phyloP scores from a whole-genome alignment of 2,113 vertebrate genomes.

The Oxygymnocypris stewartii region DNA sequence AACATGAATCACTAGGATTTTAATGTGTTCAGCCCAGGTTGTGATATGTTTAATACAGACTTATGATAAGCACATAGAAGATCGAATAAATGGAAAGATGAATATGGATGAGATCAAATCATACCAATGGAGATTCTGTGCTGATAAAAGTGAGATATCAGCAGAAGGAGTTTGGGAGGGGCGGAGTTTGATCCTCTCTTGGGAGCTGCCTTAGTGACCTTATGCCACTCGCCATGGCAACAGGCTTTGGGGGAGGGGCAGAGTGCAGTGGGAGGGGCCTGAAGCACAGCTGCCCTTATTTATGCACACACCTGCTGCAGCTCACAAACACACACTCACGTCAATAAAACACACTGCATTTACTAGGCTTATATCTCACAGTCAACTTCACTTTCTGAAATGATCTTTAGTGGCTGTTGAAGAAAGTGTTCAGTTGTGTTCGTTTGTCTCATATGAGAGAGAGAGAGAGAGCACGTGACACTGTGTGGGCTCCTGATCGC shows the following conservation, averaged over 20 bases:
- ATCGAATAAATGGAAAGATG: background rate
- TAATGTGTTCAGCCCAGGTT: background rate
- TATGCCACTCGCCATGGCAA: conserved; percentile 60
- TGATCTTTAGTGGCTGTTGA: background rate
- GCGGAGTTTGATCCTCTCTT: conserved; percentile 22
- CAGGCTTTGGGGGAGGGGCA: conserved; percentile 55
- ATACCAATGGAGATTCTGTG: conserved; percentile 13
- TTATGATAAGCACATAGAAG: background rate
- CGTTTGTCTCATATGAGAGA: background rate
- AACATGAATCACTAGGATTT: background rate
- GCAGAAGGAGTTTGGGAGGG: conserved; percentile 6
- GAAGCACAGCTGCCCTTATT: conserved; percentile 85
- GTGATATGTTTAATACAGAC: background rate
- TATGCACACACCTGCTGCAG: conserved; percentile 93
- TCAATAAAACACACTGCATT: conserved; percentile 9
- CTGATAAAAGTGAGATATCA: background rate
- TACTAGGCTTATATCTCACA: background rate
- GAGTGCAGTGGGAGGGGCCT: conserved; percentile 60
- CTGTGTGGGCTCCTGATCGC: conserved; percentile 11
- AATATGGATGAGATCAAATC: background rate
- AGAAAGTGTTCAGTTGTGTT: background rate
- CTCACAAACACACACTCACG: conserved; percentile 34
- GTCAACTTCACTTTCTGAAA: background rate
- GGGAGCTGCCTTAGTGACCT: conserved; percentile 67
- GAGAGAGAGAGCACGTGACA: background rate